These are phyloP conservation scores for Halcyon badia DNA, from an alignment of 2,797 vertebrate genomes.

Conservation along the genomic window DNA sequence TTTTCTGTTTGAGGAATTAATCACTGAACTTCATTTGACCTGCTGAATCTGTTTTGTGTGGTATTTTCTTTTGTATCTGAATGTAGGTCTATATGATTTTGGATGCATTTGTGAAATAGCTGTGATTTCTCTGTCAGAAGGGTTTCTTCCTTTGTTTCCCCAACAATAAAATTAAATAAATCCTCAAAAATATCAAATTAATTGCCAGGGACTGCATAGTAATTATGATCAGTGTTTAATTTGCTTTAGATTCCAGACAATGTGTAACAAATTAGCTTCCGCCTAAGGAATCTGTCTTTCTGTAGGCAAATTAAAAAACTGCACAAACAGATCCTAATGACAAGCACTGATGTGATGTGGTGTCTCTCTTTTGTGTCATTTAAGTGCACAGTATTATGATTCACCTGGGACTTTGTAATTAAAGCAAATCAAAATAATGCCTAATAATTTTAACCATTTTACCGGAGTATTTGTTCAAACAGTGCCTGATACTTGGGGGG, in stretches of 20 bases:
- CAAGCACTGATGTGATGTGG: constrained; percentile 20
- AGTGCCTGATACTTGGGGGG: background rate
- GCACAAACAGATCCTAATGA: constrained; percentile 21
- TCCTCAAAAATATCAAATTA: constrained; percentile 35
- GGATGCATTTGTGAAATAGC: background rate
- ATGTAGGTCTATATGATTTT: background rate
- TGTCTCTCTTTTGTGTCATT: background rate
- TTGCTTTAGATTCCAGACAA: constrained; percentile 31
- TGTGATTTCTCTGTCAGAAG: constrained; percentile 1
- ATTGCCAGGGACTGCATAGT: constrained; percentile 9
- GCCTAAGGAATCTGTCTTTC: constrained; percentile 35
- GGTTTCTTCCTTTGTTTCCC: background rate
- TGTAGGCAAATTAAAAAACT: constrained; percentile 15
- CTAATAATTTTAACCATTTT: constrained; percentile 16
- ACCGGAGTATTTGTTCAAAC: background rate
- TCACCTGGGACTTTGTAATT: constrained; percentile 15
- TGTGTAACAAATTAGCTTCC: constrained; percentile 54
- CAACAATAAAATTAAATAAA: constrained; percentile 5
- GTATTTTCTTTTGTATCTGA: background rate
- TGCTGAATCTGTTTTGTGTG: background rate
- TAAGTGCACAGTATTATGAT: background rate
- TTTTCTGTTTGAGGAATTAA: background rate
- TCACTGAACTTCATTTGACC: accelerated
- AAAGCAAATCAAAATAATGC: background rate
- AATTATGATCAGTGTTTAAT: constrained; percentile 31